Conservation (phyloP, 1,140 invertebrate species). For the Drosophila sulfurigaster region DNA sequence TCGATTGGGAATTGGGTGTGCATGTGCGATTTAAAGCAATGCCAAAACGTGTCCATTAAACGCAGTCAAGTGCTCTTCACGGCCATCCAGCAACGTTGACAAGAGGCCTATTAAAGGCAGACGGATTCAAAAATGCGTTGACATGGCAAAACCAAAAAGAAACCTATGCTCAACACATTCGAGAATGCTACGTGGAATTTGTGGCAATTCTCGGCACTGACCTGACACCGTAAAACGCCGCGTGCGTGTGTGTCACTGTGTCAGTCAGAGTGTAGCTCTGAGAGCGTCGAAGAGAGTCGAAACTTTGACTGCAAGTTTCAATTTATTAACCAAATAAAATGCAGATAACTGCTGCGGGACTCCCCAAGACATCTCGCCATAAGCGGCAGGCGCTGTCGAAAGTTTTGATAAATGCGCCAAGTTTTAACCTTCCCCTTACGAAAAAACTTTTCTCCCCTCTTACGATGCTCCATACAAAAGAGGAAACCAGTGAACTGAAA, state of each 20-base stretch:
- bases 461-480: not conserved
- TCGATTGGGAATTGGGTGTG: not conserved
- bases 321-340: constrained; percentile 83
- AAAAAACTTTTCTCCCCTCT: constrained; percentile 29
- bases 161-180: not conserved
- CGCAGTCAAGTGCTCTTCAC: constrained; percentile 42
- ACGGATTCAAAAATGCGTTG: constrained; percentile 43
- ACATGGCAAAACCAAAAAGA: constrained; percentile 23
- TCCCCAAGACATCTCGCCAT: constrained; percentile 50
- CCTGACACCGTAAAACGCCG: constrained; percentile 30
- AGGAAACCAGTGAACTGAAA: constrained; percentile 18
- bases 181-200: constrained; percentile 15
- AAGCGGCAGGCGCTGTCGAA: constrained; percentile 66
- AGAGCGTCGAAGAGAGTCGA: constrained; percentile 17
- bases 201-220: constrained; percentile 40
- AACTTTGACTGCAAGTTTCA: constrained; percentile 76
- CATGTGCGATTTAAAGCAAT: constrained; percentile 37
- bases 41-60: constrained; percentile 45
- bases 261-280: not conserved
- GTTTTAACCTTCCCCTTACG: constrained; percentile 26
- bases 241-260: too few relatives aligned
- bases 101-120: constrained; percentile 52
- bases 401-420: constrained; percentile 73
- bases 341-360: constrained; percentile 67
- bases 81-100: constrained; percentile 15